Conservation (phyloP, 2,888 invertebrate genomes). For the Caenorhabditis wallacei region DNA sequence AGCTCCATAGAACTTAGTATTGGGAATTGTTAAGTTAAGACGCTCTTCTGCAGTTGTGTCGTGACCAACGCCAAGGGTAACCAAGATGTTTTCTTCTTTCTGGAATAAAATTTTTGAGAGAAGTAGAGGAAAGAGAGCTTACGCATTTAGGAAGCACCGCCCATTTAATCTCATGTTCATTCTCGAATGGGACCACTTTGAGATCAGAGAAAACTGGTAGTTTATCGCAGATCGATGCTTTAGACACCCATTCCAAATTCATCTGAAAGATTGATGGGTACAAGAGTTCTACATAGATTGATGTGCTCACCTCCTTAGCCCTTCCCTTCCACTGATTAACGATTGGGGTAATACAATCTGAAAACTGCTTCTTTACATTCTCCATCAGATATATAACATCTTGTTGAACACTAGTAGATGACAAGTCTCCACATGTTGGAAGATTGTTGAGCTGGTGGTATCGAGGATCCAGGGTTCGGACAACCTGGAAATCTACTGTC, state of each 20-base stretch:
- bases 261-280: conserved; percentile 31
- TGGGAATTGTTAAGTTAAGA: conserved; percentile 15
- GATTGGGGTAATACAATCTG: conserved; percentile 22
- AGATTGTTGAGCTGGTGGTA: conserved; percentile 17
- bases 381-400: background rate
- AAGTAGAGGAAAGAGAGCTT: no score
- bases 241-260: conserved; percentile 13
- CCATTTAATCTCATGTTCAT: conserved; percentile 28
- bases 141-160: conserved; percentile 26
- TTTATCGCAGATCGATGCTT: conserved; percentile 1
- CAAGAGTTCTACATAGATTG: no score
- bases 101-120: no score
- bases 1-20: conserved; percentile 47
- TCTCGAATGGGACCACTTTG: conserved; percentile 1
- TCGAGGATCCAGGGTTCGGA: background rate
- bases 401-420: background rate
- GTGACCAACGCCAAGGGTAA: conserved; percentile 23
- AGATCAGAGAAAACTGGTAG: background rate
- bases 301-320: background rate
- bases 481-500: background rate
- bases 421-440: conserved; percentile 6
- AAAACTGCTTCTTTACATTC: background rate
- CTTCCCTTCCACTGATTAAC: conserved; percentile 9
- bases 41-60: conserved; percentile 19
- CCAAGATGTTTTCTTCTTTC: conserved; percentile 14